Conservation (phyloP, 2,888 invertebrate species). For the Cordilura impudica region DNA sequence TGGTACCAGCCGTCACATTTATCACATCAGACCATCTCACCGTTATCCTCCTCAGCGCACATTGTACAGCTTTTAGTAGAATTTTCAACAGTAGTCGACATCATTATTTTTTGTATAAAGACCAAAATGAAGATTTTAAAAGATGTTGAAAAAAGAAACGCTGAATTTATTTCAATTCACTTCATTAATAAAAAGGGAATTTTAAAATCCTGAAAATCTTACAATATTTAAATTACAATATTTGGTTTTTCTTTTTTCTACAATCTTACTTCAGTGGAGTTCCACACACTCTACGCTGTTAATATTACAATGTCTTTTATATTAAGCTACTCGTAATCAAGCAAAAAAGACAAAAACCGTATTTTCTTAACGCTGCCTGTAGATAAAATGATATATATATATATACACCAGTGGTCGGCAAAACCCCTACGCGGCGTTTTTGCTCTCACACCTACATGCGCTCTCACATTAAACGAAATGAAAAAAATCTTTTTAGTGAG, state of each 20-base stretch:
- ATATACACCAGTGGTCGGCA: too few relatives aligned
- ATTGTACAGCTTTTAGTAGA: too few relatives aligned
- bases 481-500: too few relatives aligned
- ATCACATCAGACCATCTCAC: background rate
- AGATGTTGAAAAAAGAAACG: too few relatives aligned
- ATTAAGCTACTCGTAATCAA: background rate
- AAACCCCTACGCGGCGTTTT: too few relatives aligned
- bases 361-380: too few relatives aligned
- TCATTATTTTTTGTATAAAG: too few relatives aligned
- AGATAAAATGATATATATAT: too few relatives aligned
- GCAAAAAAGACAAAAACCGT: background rate
- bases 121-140: too few relatives aligned
- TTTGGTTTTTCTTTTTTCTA: background rate
- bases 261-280: background rate
- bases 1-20: slow-evolving; percentile 5
- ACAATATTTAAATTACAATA: background rate
- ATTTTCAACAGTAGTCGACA: too few relatives aligned
- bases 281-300: background rate
- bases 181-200: background rate
- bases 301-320: background rate
- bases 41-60: background rate
- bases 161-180: slow-evolving; percentile 4
- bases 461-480: too few relatives aligned
- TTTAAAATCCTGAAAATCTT: background rate
- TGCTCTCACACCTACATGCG: too few relatives aligned